phyloP scores from a whole-genome alignment of 2,797 vertebrate species.

The Falco naumanni region DNA sequence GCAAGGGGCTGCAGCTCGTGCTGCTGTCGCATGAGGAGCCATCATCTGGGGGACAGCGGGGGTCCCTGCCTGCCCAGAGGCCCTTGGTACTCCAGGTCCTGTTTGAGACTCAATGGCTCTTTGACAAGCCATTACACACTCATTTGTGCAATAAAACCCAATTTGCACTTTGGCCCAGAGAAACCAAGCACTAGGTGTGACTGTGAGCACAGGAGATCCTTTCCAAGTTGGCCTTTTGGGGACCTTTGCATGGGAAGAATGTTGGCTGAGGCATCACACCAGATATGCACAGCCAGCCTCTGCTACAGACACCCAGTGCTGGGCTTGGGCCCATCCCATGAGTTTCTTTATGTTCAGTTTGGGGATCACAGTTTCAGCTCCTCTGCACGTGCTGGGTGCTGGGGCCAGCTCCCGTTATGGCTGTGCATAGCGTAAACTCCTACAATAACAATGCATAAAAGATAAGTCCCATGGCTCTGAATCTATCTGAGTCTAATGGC shows the following conservation, averaged over 20 bases:
- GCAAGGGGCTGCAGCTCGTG: not conserved
- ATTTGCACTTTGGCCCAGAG: not conserved
- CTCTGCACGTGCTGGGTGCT: not conserved
- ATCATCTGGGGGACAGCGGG: fast-evolving
- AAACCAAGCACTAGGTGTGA: not conserved
- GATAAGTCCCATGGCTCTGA: not conserved
- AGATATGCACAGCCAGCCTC: not conserved
- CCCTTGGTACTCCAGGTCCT: not conserved
- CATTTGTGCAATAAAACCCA: not conserved
- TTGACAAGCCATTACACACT: not conserved
- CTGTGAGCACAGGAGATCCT: not conserved
- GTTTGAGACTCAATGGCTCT: not conserved
- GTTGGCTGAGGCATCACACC: fast-evolving
- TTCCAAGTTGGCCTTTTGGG: not conserved
- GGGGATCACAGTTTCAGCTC: not conserved
- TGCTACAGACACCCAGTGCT: not conserved
- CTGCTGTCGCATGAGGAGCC: fast-evolving
- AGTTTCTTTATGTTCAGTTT: not conserved
- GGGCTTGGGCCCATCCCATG: not conserved
- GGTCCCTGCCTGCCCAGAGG: not conserved
- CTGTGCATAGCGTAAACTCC: not conserved
- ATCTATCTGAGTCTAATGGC: not conserved
- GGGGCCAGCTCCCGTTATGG: not conserved
- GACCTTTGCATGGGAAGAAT: not conserved
- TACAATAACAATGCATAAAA: not conserved